phyloP scores from a whole-genome alignment of 1,140 invertebrate genomes.

The Rhagoletis zephyria region DNA sequence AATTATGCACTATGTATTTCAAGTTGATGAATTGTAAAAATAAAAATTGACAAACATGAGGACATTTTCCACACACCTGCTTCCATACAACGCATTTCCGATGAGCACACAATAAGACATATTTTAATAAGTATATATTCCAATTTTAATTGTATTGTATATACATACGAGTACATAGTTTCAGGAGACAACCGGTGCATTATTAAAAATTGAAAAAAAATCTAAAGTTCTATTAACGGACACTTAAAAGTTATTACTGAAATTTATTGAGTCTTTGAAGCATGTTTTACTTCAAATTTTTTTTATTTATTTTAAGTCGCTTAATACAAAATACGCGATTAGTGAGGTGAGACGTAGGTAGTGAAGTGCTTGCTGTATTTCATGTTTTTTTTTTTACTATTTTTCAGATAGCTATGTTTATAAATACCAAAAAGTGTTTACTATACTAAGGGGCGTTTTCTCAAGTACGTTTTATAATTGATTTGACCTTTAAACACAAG shows the following conservation, averaged over 20 bases:
- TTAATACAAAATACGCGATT: too few relatives aligned
- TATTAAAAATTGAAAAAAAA: background rate
- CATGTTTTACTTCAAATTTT: background rate
- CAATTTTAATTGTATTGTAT: slow-evolving; percentile 3
- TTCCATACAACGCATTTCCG: slow-evolving; percentile 24
- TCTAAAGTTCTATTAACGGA: slow-evolving; percentile 8
- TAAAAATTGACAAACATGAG: background rate
- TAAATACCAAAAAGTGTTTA: too few relatives aligned
- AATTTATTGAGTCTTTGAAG: slow-evolving; percentile 3
- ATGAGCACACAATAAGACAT: background rate
- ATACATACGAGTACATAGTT: background rate
- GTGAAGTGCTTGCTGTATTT: too few relatives aligned
- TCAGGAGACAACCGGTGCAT: background rate
- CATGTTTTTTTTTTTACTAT: too few relatives aligned
- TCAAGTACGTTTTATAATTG: too few relatives aligned
- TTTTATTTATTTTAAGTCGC: background rate
- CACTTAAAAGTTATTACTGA: background rate
- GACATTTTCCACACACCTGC: background rate
- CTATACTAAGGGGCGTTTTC: too few relatives aligned
- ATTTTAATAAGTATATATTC: background rate
- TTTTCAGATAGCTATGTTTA: too few relatives aligned
- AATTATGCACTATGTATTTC: background rate
- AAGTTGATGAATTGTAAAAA: background rate
- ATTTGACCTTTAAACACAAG: too few relatives aligned
- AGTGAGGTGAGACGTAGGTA: too few relatives aligned